A percentile compares a stretch with the other conserved stretches of the same genome.
These are phyloP conservation scores for Olivierus martensii DNA, from an alignment of 1,140 invertebrate species.

Conservation along the genomic window DNA sequence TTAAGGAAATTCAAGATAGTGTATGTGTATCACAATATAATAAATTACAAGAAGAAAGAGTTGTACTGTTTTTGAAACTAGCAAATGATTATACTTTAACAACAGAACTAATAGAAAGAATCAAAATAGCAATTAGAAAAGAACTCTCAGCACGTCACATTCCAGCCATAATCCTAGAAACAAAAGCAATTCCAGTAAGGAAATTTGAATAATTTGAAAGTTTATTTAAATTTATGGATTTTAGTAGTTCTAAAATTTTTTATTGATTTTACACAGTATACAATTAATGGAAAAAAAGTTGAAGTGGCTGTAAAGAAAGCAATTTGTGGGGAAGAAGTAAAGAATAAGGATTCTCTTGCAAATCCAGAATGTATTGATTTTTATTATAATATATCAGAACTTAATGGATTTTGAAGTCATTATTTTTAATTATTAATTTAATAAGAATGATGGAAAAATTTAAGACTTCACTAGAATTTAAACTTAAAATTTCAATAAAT, in stretches of 20 bases:
- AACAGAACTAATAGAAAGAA: conserved; percentile 27
- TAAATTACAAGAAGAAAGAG: conserved; percentile 35
- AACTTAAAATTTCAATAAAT: too few species aligned
- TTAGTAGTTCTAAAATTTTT: not conserved
- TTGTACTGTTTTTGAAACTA: conserved; percentile 41
- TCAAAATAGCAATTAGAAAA: conserved; percentile 32
- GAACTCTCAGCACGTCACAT: conserved; percentile 39
- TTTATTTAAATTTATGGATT: too few species aligned
- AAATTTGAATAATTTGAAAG: not conserved
- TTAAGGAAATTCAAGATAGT: conserved; percentile 39
- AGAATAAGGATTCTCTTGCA: conserved; percentile 2
- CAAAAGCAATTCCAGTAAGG: conserved; percentile 39
- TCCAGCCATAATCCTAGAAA: conserved; percentile 34
- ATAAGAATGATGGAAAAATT: too few species aligned
- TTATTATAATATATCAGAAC: conserved; percentile 1
- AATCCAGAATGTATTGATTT: conserved; percentile 3
- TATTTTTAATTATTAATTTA: too few species aligned
- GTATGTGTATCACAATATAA: conserved; percentile 36
- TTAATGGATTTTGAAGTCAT: conserved; percentile 7
- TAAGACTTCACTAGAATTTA: too few species aligned
- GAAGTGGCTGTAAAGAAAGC: conserved; percentile 42
- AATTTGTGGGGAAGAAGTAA: conserved; percentile 19
- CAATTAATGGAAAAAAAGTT: conserved; percentile 44
- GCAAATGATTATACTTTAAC: conserved; percentile 27
- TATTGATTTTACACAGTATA: conserved; percentile 33